Percentiles rank a stretch among this genome's conserved stretches.
These are phyloP conservation scores for Myiopsitta monachus DNA, from an alignment of 2,113 vertebrate species.

Conservation along the genomic window DNA sequence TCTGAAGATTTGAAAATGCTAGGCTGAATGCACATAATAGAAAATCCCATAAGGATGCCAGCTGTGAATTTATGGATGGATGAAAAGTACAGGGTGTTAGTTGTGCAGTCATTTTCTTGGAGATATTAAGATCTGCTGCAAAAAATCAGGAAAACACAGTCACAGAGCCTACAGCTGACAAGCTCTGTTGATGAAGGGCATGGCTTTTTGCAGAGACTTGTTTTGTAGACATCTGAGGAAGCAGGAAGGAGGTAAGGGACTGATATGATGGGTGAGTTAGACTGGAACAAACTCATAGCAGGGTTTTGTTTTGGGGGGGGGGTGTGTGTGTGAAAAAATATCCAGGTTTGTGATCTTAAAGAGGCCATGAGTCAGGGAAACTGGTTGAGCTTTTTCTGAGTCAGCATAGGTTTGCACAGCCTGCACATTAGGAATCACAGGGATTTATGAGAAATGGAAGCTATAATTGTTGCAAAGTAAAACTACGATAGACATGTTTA, in stretches of 20 bases:
- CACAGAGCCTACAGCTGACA: constrained; percentile 23
- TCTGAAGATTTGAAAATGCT: constrained; percentile 9
- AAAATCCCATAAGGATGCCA: constrained; percentile 28
- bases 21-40: not conserved
- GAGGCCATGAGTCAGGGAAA: not conserved
- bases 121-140: constrained; percentile 9
- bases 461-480: not conserved
- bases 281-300: not conserved
- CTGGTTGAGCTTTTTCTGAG: not conserved
- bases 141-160: constrained; percentile 22
- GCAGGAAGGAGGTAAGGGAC: not conserved
- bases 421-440: not conserved
- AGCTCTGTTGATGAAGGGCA: not conserved
- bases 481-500: not conserved
- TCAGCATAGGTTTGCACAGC: fast-evolving
- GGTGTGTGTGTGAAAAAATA: not conserved
- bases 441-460: not conserved
- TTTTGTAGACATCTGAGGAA: not conserved
- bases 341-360: not conserved
- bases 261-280: not conserved
- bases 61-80: constrained; percentile 22
- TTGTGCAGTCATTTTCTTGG: constrained; percentile 29
- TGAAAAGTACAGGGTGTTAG: constrained; percentile 22
- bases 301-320: not conserved
- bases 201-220: not conserved